These are phyloP conservation scores for Rhinichthys klamathensis DNA, from an alignment of 2,113 vertebrate genomes.

Conservation along the genomic window DNA sequence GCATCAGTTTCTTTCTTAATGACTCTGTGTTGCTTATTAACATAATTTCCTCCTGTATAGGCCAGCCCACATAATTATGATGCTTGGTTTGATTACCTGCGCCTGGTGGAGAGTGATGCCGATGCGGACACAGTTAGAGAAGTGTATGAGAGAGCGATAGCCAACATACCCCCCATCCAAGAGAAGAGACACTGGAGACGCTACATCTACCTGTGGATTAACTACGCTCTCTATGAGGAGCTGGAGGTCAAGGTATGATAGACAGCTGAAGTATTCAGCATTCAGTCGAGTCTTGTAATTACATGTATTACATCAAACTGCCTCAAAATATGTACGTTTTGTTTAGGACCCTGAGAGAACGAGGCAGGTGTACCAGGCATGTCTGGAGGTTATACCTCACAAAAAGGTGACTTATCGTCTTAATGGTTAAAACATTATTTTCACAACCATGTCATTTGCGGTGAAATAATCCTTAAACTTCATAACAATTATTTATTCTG, in stretches of 20 bases:
- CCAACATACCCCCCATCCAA: conserved; percentile 89
- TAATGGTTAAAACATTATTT: conserved; percentile 2
- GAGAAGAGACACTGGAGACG: conserved; percentile 98
- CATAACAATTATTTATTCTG: neutral
- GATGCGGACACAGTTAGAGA: conserved; percentile 87
- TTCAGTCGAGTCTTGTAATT: neutral
- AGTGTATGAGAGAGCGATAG: conserved; percentile 94
- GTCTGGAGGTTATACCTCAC: conserved; percentile 93
- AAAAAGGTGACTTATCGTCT: conserved; percentile 83
- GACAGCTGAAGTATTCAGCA: neutral
- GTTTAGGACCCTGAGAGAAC: conserved; percentile 90
- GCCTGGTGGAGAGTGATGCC: conserved; percentile 91
- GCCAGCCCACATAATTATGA: conserved; percentile 98
- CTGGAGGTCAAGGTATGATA: conserved; percentile 89
- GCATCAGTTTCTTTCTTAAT: too few relatives aligned
- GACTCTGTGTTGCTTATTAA: neutral
- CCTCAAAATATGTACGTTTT: too few relatives aligned
- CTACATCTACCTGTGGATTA: conserved; percentile 98
- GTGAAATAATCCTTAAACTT: neutral
- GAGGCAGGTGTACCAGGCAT: conserved; percentile 94
- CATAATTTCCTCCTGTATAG: conserved; percentile 62
- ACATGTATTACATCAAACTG: too few relatives aligned
- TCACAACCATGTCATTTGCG: neutral
- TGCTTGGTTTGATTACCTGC: conserved; percentile 96
- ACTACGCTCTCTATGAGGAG: conserved; percentile 95